phyloP scores from a whole-genome alignment of 2,797 vertebrate species.

The Trematomus bernacchii region DNA sequence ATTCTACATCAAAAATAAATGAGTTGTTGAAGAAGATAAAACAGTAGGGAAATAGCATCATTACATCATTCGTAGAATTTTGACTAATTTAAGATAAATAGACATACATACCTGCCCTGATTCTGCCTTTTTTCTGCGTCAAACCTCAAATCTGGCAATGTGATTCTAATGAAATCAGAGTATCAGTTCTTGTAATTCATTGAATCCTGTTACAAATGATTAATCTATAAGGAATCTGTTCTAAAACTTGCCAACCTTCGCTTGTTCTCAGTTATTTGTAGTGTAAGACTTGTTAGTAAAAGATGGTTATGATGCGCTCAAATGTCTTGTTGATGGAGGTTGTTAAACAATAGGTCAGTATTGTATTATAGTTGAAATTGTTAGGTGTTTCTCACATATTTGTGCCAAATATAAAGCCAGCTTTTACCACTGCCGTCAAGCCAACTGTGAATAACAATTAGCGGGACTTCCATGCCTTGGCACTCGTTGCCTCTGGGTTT shows the following conservation, averaged over 20 bases:
- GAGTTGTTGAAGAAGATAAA: not conserved
- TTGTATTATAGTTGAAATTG: slow-evolving; percentile 23
- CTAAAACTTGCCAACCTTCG: not conserved
- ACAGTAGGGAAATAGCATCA: not conserved
- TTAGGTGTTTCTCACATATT: slow-evolving; percentile 36
- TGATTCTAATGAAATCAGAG: slow-evolving; percentile 12
- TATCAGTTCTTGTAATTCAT: not conserved
- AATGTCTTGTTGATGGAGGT: slow-evolving; percentile 5
- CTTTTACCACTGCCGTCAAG: slow-evolving; percentile 26
- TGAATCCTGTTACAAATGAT: not conserved
- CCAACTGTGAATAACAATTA: slow-evolving; percentile 61
- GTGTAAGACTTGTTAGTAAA: not conserved
- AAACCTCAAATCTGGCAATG: not conserved
- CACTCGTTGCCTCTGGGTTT: slow-evolving; percentile 29
- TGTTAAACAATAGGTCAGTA: slow-evolving; percentile 10
- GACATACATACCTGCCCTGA: not conserved
- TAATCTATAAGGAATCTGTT: not conserved
- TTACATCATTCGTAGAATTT: not conserved
- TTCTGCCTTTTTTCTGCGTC: not conserved
- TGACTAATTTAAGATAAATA: not conserved
- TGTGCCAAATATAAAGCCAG: slow-evolving; percentile 62
- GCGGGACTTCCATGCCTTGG: slow-evolving; percentile 52
- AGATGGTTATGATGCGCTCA: slow-evolving; percentile 16
- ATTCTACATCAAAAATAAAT: not conserved
- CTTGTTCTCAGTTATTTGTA: not conserved